Evolutionary conservation across 2,888 invertebrate species (phyloP).

Genomic region (Drosophila barbarae): DNA sequence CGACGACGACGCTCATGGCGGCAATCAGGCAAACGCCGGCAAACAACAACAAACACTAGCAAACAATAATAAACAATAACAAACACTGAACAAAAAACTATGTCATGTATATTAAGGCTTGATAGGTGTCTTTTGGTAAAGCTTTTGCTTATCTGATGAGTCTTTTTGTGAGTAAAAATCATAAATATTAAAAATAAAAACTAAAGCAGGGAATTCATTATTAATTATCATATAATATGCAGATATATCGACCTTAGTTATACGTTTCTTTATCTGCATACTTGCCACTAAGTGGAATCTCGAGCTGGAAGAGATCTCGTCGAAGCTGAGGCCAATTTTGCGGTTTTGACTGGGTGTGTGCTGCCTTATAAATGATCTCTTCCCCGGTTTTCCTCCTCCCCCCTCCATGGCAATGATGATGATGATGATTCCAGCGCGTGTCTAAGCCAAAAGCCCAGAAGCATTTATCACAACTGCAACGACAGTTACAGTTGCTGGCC

Average conservation of each 20-base stretch:
- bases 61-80: slow-evolving; percentile 12
- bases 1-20: slow-evolving; percentile 38
- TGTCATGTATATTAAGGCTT: too few species aligned
- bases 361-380: slow-evolving; percentile 44
- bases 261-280: background rate
- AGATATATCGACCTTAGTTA: background rate
- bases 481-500: slow-evolving; percentile 26
- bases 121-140: background rate
- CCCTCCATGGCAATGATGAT: background rate
- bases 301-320: background rate
- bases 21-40: slow-evolving; percentile 47
- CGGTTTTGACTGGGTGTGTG: slow-evolving; percentile 9
- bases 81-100: background rate
- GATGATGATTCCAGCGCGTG: slow-evolving; percentile 45
- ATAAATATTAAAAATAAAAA: background rate
- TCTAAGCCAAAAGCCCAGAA: slow-evolving; percentile 50
- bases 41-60: slow-evolving; percentile 11
- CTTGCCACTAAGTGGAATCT: background rate
- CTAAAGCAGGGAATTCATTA: too few species aligned
- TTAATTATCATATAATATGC: too few species aligned
- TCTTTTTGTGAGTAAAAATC: background rate
- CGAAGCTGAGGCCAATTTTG: slow-evolving; percentile 8
- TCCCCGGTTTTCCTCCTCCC: background rate
- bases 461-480: slow-evolving; percentile 56
- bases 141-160: background rate